Conservation (phyloP, 2,888 invertebrate species). For the Cactoblastis cactorum region DNA sequence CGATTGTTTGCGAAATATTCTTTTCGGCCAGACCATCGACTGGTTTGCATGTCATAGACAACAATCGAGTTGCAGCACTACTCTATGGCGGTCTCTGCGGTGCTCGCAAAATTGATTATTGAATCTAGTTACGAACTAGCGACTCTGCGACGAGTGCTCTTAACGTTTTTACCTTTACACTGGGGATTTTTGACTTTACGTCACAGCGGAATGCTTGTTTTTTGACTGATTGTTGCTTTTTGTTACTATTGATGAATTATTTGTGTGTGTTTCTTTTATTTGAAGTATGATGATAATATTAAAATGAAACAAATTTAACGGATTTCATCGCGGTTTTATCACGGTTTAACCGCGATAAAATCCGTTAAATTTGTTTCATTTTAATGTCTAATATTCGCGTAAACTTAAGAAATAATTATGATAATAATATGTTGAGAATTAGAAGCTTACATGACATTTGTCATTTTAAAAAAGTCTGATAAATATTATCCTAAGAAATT, state of each 20-base stretch:
- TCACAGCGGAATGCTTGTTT: background rate
- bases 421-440: no score
- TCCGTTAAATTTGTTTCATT: no score
- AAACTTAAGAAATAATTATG: no score
- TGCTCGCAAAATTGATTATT: slow-evolving; percentile 69
- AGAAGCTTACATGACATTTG: no score
- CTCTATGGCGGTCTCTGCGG: slow-evolving; percentile 35
- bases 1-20: background rate
- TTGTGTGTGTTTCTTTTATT: no score
- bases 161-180: slow-evolving; percentile 46
- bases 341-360: no score
- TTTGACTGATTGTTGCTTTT: background rate
- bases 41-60: slow-evolving; percentile 14
- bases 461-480: no score
- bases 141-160: slow-evolving; percentile 41
- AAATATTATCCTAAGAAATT: no score
- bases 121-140: slow-evolving; percentile 74
- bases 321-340: no score
- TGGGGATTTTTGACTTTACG: slow-evolving; percentile 32
- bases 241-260: background rate
- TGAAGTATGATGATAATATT: no score
- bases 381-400: no score
- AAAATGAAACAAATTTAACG: no score
- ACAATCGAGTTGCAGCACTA: slow-evolving; percentile 26
- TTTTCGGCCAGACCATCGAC: background rate